phyloP scores from a whole-genome alignment of 2,797 vertebrate species.

The Rhinella marina region DNA sequence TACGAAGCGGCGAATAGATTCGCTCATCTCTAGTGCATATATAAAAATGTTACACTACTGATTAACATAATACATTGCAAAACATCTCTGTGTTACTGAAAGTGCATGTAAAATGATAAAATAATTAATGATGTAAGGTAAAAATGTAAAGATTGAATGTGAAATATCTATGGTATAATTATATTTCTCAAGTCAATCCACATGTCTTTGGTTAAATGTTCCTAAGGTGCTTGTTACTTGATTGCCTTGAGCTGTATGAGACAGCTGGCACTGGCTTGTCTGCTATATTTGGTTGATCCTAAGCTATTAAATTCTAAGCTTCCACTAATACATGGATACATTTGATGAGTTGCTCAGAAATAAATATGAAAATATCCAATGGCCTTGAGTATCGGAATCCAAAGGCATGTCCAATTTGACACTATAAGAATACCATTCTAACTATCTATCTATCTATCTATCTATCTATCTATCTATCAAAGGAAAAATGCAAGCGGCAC shows the following conservation, averaged over 20 bases:
- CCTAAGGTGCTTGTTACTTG: slow-evolving; percentile 51
- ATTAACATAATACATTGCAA: neutral
- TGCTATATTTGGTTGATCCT: slow-evolving; percentile 40
- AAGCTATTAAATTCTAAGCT: slow-evolving; percentile 39
- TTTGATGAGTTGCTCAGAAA: slow-evolving; percentile 38
- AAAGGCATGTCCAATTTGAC: neutral
- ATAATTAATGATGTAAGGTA: neutral
- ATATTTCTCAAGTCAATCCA: slow-evolving; percentile 35
- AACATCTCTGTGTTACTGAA: neutral
- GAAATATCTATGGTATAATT: slow-evolving; percentile 36
- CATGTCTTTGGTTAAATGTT: slow-evolving; percentile 40
- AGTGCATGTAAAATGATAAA: neutral
- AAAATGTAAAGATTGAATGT: slow-evolving; percentile 1
- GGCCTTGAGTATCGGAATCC: neutral
- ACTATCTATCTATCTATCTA: too few species aligned
- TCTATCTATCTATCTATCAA: too few species aligned
- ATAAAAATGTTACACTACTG: neutral
- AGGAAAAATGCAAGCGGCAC: too few species aligned
- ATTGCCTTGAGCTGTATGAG: slow-evolving; percentile 48
- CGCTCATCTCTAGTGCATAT: too few species aligned
- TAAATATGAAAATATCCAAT: slow-evolving; percentile 15
- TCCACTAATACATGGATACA: slow-evolving; percentile 32
- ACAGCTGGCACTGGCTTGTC: slow-evolving; percentile 44
- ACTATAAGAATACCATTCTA: neutral
- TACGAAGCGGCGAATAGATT: too few species aligned